Percentiles rank a stretch among this genome's conserved stretches.
Conservation (phyloP, 1,140 invertebrate genomes). For the Trichogramma pretiosum region DNA sequence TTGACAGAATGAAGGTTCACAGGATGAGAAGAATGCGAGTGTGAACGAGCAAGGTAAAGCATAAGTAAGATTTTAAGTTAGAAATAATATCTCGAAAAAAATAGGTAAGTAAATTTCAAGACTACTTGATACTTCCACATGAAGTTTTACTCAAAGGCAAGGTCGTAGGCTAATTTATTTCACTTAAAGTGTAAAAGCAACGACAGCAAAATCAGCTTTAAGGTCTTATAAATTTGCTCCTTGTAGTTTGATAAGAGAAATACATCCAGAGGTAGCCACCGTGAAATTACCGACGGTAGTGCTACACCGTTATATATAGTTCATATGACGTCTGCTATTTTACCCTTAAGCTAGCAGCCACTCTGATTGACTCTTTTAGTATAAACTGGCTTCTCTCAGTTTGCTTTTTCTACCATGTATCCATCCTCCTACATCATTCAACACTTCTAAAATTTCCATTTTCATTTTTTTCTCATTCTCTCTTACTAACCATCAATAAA, state of each 20-base stretch:
- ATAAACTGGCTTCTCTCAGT: background rate
- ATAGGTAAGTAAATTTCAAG: constrained; percentile 7
- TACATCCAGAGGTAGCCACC: constrained; percentile 27
- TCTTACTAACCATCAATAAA: no score
- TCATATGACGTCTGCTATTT: no score
- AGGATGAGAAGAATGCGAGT: no score
- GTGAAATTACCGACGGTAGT: constrained; percentile 31
- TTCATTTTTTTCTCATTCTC: constrained; percentile 4
- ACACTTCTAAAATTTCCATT: background rate
- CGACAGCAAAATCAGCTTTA: no score
- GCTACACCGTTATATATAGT: no score
- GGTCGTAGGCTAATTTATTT: constrained; percentile 18
- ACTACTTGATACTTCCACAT: no score
- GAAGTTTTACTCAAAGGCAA: background rate
- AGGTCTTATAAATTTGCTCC: no score
- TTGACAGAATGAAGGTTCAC: no score
- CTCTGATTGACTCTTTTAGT: constrained; percentile 13
- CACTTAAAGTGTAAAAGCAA: constrained; percentile 7
- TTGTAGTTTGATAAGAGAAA: constrained; percentile 23
- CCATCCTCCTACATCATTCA: background rate
- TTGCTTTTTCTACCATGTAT: no score
- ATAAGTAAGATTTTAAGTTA: no score
- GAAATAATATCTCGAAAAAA: background rate
- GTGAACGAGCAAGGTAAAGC: no score
- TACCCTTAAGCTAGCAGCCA: constrained; percentile 19